Conservation (phyloP, 2,113 vertebrate species). For the Pygoscelis antarcticus region DNA sequence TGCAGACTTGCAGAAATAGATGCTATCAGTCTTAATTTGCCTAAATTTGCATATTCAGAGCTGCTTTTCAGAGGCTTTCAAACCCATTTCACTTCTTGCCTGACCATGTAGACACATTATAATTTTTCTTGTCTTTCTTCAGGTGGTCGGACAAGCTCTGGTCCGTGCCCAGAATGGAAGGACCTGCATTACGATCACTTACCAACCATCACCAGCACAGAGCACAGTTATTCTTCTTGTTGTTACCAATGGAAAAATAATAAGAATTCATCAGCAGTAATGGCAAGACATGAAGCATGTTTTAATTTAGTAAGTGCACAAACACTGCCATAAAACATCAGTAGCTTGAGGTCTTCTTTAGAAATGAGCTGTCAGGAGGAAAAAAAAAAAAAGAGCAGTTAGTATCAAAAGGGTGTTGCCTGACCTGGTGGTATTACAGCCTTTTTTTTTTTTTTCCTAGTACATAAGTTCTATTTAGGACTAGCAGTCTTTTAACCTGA, state of each 20-base stretch:
- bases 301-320: constrained; percentile 76
- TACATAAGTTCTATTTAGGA: neutral
- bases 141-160: constrained; percentile 33
- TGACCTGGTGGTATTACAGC: neutral
- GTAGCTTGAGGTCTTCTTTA: constrained; percentile 43
- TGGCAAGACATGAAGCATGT: constrained; percentile 64
- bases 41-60: neutral
- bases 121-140: constrained; percentile 26
- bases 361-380: constrained; percentile 40
- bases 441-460: neutral
- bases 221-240: constrained; percentile 46
- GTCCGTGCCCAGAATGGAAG: neutral
- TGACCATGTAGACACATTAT: neutral
- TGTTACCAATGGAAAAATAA: constrained; percentile 45
- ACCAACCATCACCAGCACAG: constrained; percentile 23
- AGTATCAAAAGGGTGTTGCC: neutral
- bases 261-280: constrained; percentile 64
- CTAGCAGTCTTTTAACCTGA: neutral
- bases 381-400: neutral
- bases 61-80: neutral
- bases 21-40: neutral
- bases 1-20: neutral
- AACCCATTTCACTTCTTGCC: neutral
- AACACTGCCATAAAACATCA: constrained; percentile 58
- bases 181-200: neutral